Percentiles rank a stretch among this genome's conserved stretches.
Evolutionary conservation across 2,888 invertebrate species (phyloP).

Genomic region (Celastrina argiolus): DNA sequence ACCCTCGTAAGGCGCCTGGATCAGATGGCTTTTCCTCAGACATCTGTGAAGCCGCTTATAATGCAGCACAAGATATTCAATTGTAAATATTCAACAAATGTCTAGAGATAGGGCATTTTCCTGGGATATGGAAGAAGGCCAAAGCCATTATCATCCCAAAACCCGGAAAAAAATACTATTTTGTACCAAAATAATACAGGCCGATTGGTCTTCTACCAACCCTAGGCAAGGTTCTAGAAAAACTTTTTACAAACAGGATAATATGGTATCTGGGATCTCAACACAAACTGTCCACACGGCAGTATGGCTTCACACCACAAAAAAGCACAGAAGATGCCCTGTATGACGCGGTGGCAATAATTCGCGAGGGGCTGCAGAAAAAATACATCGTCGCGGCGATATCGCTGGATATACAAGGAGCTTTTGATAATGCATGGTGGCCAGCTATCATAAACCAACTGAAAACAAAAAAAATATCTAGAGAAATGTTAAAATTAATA

Average conservation of each 20-base stretch:
- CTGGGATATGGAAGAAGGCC: constrained; percentile 26
- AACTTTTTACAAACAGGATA: constrained; percentile 27
- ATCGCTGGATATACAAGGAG: constrained; percentile 37
- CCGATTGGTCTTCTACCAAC: constrained; percentile 29
- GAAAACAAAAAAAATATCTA: not conserved
- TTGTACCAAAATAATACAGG: constrained; percentile 26
- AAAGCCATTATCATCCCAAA: not conserved
- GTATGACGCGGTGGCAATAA: too few species aligned
- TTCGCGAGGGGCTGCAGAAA: constrained; percentile 8
- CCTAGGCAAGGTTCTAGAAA: constrained; percentile 29
- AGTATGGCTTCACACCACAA: too few species aligned
- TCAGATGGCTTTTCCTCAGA: not conserved
- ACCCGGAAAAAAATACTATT: constrained; percentile 15
- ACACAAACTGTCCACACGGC: not conserved
- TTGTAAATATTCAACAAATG: not conserved
- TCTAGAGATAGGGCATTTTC: constrained; percentile 22
- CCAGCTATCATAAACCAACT: not conserved
- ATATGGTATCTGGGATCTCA: constrained; percentile 30
- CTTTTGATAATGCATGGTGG: constrained; percentile 39
- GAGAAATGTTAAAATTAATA: not conserved
- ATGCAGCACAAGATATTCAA: not conserved
- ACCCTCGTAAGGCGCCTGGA: not conserved
- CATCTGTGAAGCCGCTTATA: not conserved
- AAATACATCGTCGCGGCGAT: constrained; percentile 27
- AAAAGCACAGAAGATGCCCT: too few species aligned